Base-by-base conservation (phyloP, 2,797 vertebrate genomes). In the Halcyon leucocephala region DNA sequence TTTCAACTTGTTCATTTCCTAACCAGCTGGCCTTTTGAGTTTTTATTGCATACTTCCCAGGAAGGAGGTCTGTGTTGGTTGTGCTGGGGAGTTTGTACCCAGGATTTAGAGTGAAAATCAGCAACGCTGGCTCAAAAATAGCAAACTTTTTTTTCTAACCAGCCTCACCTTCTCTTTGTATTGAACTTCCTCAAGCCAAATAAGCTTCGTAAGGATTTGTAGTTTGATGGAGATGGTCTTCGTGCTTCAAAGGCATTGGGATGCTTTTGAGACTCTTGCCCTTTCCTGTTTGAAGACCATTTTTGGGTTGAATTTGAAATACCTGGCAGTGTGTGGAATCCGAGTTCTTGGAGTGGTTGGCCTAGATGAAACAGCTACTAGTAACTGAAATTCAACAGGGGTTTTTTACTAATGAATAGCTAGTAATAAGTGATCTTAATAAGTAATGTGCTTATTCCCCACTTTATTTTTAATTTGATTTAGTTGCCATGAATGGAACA, bases 401-500 rank as follows among this genome's bases (percentile, higher is more conserved):
- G 58, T 78, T 82, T 82, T 79, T 91, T 29, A 69, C 5, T 52
- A 33, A 70, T 92, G 44, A 81, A 31, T 81, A 55, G 35, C 44
- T 76, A 28, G 28, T 70, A 81, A 54, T 44, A 69, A 69, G 35
- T 74, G 79, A 78, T 84, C 41, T 44, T 82, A 37, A 13, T 80
- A 78, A 80, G 39, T 85, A 29, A 31, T 39, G 21, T 80, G 46
- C 35, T 93, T 73, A 46, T 73, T 69, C 42, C 12, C 51, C 66
- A 51, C 42, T 79, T 77, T 62, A 76, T 84, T 94, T 92, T 73
- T 87, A 89, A 82, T 91, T 86, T 72, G 41, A 9, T 72, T 70
- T 84, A 20, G 28, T 82, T 94, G 46, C 69, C 12, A 12, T 61
- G n/a, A 72, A 9, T 25, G 21, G 67, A 66, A 24, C 9, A 14